Conservation (phyloP, 2,113 vertebrate species). For the Microcebus lehilahytsara region DNA sequence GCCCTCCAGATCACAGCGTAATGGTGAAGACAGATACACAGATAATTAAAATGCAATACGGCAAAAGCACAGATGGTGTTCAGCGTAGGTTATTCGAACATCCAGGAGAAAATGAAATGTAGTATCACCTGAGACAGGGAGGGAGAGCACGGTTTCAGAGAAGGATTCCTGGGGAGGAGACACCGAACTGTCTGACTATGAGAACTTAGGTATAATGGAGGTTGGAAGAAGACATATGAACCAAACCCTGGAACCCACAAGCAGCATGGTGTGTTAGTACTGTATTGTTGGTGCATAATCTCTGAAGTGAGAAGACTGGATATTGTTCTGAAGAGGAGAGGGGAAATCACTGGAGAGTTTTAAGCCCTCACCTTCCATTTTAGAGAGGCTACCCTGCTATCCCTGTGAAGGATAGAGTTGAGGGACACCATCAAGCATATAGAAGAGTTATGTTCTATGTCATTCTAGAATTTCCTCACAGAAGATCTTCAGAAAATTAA, state of each 20-base stretch:
- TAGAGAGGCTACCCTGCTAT: background rate
- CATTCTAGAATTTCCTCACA: background rate
- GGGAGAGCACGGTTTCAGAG: background rate
- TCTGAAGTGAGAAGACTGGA: background rate
- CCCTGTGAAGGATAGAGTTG: background rate
- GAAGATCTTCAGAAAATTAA: slow-evolving; percentile 21
- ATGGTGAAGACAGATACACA: background rate
- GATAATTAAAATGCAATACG: background rate
- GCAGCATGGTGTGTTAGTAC: background rate
- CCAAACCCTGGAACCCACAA: background rate
- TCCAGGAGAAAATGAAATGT: background rate
- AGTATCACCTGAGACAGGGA: background rate
- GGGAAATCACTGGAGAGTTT: background rate
- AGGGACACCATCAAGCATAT: background rate
- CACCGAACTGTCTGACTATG: background rate
- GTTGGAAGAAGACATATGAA: background rate
- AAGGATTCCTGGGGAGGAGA: background rate
- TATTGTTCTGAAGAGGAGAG: background rate
- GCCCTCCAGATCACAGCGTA: background rate
- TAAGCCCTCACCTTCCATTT: background rate
- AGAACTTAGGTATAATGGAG: background rate
- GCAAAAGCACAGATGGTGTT: background rate
- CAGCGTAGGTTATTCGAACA: background rate
- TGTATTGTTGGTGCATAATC: rapidly evolving
- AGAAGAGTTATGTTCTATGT: background rate